phyloP scores from a whole-genome alignment of 2,113 vertebrate species.

The Crotalus viridis region DNA sequence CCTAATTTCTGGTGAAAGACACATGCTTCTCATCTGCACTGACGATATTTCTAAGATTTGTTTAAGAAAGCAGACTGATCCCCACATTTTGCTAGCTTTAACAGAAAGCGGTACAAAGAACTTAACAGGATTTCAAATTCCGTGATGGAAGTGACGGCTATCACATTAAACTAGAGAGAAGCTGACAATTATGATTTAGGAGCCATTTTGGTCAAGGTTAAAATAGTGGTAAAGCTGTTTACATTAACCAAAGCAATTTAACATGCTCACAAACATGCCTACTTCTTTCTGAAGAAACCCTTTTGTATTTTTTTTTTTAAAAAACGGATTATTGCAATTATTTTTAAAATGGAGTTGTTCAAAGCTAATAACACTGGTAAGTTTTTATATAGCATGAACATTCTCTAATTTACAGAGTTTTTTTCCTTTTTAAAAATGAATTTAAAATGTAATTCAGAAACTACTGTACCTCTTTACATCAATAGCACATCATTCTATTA shows the following conservation, averaged over 20 bases:
- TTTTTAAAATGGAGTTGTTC: background rate
- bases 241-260: background rate
- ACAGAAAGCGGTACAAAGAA: background rate
- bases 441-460: background rate
- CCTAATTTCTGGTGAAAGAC: background rate
- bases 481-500: background rate
- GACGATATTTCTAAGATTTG: background rate
- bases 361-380: background rate
- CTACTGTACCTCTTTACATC: background rate
- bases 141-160: background rate
- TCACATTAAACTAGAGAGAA: background rate
- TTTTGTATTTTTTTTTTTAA: background rate
- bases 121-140: background rate
- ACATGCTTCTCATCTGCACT: background rate
- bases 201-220: background rate
- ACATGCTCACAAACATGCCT: background rate
- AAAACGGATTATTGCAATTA: background rate
- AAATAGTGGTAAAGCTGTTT: background rate
- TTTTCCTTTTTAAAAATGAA: background rate
- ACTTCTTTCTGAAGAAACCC: background rate
- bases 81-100: background rate
- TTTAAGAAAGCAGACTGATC: background rate
- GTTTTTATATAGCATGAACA: background rate
- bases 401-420: background rate
- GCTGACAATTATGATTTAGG: background rate